These are phyloP conservation scores for Macquaria ambigua DNA, from an alignment of 2,113 vertebrate species.

Conservation along the genomic window DNA sequence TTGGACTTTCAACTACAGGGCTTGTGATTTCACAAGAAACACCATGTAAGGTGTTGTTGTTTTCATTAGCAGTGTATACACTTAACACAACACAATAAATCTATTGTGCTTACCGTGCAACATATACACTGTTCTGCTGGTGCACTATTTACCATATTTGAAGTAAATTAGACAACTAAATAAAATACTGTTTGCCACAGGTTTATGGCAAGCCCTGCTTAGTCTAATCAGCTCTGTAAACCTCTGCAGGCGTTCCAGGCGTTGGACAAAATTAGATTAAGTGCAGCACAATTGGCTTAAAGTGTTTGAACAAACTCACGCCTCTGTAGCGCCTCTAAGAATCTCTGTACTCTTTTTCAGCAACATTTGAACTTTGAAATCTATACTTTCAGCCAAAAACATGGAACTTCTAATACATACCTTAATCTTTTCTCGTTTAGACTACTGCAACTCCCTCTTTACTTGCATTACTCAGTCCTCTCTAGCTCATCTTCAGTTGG, in stretches of 20 bases:
- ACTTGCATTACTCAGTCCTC: neutral
- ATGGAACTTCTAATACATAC: too few relatives aligned
- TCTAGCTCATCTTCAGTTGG: neutral
- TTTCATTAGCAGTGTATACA: neutral
- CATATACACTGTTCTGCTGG: neutral
- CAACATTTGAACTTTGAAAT: too few relatives aligned
- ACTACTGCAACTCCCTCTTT: neutral
- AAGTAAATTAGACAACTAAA: neutral
- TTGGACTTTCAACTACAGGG: neutral
- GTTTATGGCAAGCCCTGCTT: too few relatives aligned
- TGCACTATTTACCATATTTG: neutral
- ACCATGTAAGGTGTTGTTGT: neutral
- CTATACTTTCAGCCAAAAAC: too few relatives aligned
- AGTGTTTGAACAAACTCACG: slow-evolving; percentile 21
- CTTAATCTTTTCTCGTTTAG: neutral
- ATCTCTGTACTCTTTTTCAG: too few relatives aligned
- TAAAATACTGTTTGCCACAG: neutral
- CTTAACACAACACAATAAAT: neutral
- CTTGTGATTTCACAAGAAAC: neutral
- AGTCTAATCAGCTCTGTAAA: slow-evolving; percentile 12
- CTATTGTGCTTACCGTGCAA: neutral
- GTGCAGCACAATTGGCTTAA: slow-evolving; percentile 1
- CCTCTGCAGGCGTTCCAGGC: neutral
- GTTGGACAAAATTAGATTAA: slow-evolving; percentile 19
- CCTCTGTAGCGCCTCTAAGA: neutral